These are phyloP conservation scores for Loripinus fragilis DNA, from an alignment of 2,888 invertebrate genomes.

Conservation along the genomic window DNA sequence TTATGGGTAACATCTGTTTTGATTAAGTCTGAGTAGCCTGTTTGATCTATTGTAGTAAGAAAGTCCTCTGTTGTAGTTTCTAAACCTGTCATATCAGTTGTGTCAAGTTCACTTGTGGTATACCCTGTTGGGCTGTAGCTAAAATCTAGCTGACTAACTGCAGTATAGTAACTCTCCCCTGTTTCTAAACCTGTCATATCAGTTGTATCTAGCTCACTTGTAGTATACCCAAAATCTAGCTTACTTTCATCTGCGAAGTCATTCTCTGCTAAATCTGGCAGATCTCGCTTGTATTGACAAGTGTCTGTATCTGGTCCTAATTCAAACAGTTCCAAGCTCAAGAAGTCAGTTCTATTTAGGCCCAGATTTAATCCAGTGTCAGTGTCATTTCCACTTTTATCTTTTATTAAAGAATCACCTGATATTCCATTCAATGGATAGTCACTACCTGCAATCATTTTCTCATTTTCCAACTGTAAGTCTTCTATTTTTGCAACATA, in stretches of 20 bases:
- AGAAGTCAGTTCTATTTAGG: neutral
- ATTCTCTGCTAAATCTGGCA: slow-evolving; percentile 24
- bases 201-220: slow-evolving; percentile 52
- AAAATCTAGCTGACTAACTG: slow-evolving; percentile 32
- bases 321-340: neutral
- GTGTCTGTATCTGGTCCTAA: neutral
- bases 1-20: neutral
- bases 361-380: neutral
- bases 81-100: slow-evolving; percentile 41
- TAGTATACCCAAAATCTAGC: slow-evolving; percentile 47
- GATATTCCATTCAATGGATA: neutral
- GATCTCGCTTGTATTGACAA: neutral
- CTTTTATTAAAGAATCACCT: neutral
- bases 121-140: slow-evolving; percentile 49
- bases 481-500: no score
- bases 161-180: no score
- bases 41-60: neutral
- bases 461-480: no score
- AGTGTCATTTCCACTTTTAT: neutral
- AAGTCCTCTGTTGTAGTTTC: slow-evolving; percentile 17
- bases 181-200: slow-evolving; percentile 40
- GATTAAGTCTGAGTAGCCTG: neutral
- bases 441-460: no score
- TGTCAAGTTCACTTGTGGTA: slow-evolving; percentile 55
- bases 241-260: slow-evolving; percentile 44